phyloP scores from a whole-genome alignment of 1,140 invertebrate genomes.

The Drosophila lowei region DNA sequence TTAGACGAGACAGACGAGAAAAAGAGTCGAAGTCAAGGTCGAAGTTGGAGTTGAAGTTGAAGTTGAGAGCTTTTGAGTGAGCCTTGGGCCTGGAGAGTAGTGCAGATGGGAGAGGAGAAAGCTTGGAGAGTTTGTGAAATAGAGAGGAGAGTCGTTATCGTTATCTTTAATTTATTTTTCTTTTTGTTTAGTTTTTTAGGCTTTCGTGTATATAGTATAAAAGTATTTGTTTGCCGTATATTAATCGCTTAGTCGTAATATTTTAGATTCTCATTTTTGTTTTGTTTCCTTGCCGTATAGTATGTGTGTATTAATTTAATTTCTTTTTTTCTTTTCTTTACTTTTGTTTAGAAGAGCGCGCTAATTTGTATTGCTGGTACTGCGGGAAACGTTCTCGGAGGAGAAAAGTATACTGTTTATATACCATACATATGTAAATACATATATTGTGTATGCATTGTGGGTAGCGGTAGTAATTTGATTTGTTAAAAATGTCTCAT shows the following conservation, averaged over 20 bases:
- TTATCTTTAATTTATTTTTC: conserved; percentile 30
- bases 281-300: conserved; percentile 54
- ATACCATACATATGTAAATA: conserved; percentile 34
- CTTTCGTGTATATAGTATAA: conserved; percentile 66
- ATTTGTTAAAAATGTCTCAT: conserved; percentile 48
- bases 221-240: conserved; percentile 51
- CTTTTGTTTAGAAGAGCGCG: conserved; percentile 60
- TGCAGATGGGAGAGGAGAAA: conserved; percentile 27
- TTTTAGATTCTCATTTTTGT: conserved; percentile 35
- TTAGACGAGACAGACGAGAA: conserved; percentile 51
- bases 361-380: conserved; percentile 49
- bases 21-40: conserved; percentile 30
- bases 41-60: conserved; percentile 27
- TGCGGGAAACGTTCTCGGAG: conserved; percentile 35
- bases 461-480: conserved; percentile 41
- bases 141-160: conserved; percentile 21
- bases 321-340: conserved; percentile 30
- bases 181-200: conserved; percentile 40
- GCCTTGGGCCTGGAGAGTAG: conserved; percentile 10
- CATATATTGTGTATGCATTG: conserved; percentile 22
- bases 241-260: conserved; percentile 51
- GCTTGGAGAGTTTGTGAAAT: conserved; percentile 13
- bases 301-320: conserved; percentile 50
- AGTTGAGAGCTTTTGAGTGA: conserved; percentile 32
- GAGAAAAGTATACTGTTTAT: conserved; percentile 59